Base-by-base conservation (phyloP, 1,140 invertebrate species). In the Scylla paramamosain region DNA sequence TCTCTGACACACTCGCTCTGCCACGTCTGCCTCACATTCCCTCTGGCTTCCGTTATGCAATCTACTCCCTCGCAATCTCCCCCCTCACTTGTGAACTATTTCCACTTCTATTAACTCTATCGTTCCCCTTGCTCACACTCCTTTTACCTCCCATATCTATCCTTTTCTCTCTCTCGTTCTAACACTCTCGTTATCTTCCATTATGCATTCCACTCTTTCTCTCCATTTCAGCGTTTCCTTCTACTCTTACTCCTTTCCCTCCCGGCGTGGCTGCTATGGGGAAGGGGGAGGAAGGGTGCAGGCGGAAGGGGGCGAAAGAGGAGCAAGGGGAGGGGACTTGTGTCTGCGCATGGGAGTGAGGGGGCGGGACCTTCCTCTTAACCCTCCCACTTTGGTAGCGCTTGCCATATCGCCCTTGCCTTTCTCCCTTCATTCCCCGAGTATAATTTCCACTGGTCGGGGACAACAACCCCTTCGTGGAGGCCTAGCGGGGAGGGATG, bases 111-210 rank as follows among this genome's bases (percentile, higher is more conserved):
- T 29, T 59, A 32, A 32, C 39, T 84, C 83, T 32, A 29, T 84
- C 83, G 28, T 84, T 84, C 25, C n/a, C 67, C 67, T n/a, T 77
- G 67, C 67, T 77, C 67, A 25, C 25, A 59, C 52, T 82, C 91
- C 59, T 92, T n/a, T 92, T 32, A 29, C n/a, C 39, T n/a, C 48
- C 59, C 39, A 29, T 82, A 28, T 39, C 59, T 92, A 31, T 92
- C 91, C 39, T 14, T 32, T 77, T 89, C 45, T 89, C 39, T n/a
- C n/a, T 46, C 87, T 48, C 16, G 6, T 32, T 89, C 45, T n/a
- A 10, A n/a, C 87, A 28, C 87, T n/a, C 87, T 46, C 31, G 31
- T 46, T 87, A 32, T 87, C 84, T 87, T 46, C 39, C 31, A 39
- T 46, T 87, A 12, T 87, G 14, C 39, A 32, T 87, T 46, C 16